phyloP scores from a whole-genome alignment of 35 echinoderm and acorn worm species.

The Holothuria glaberrima region DNA sequence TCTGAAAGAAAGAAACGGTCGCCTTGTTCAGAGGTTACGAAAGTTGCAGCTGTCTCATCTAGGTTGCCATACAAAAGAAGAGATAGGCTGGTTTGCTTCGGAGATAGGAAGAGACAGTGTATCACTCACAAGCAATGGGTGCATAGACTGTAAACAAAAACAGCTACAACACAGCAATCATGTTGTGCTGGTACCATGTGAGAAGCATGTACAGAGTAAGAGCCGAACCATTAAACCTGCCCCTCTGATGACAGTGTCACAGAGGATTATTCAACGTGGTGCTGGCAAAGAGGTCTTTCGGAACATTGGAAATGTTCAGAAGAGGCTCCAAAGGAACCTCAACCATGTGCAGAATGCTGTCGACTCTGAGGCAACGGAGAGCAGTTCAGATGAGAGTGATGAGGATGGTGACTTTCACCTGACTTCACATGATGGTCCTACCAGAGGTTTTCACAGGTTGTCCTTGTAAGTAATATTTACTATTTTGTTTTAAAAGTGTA shows the following conservation, averaged over 20 bases:
- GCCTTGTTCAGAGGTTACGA: conserved; percentile 36
- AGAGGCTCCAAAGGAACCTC: conserved; percentile 59
- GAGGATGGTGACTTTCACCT: conserved; percentile 69
- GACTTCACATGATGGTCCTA: conserved; percentile 48
- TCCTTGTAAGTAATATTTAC: conserved; percentile 94
- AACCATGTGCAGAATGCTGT: conserved; percentile 72
- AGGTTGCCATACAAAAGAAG: conserved; percentile 64
- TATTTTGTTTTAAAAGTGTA: too few relatives aligned
- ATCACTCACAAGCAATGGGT: background rate
- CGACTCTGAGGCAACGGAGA: conserved; percentile 94
- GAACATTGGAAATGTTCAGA: conserved; percentile 4
- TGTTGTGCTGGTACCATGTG: conserved; percentile 27
- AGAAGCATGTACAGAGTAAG: conserved; percentile 40
- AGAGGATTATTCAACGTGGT: conserved; percentile 40
- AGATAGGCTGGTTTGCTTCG: conserved; percentile 57
- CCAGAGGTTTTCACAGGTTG: conserved; percentile 64
- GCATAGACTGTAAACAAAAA: conserved; percentile 43
- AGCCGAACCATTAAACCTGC: conserved; percentile 7
- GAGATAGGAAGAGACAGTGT: conserved; percentile 15
- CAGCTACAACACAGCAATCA: conserved; percentile 3
- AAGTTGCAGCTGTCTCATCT: conserved; percentile 75
- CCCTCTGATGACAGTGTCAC: conserved; percentile 24
- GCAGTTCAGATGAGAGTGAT: conserved; percentile 93
- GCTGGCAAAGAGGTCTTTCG: conserved; percentile 51
- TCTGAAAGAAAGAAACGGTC: conserved; percentile 1